Evolutionary conservation across 2,888 invertebrate genomes (phyloP).

Genomic region (Drosophila quasianomalipes): DNA sequence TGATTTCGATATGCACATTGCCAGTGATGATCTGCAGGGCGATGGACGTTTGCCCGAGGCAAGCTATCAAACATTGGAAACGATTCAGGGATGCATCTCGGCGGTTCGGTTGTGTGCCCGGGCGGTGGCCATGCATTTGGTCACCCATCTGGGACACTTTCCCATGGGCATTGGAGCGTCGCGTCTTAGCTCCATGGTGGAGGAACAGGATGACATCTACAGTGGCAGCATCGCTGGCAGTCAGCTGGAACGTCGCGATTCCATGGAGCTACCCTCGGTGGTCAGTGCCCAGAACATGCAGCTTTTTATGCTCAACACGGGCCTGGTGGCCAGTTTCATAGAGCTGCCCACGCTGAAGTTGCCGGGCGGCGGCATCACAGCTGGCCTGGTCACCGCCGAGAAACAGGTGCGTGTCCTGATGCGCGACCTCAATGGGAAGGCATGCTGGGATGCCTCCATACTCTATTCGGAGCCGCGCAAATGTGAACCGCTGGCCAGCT

Average conservation of each 20-base stretch:
- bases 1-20: constrained; percentile 85
- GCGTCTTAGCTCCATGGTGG: constrained; percentile 94
- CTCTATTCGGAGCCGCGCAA: constrained; percentile 91
- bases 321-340: constrained; percentile 94
- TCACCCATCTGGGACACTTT: constrained; percentile 97
- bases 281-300: constrained; percentile 93
- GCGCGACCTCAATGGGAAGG: constrained; percentile 96
- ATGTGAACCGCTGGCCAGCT: constrained; percentile 32
- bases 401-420: constrained; percentile 94
- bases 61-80: constrained; percentile 84
- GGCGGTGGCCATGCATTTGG: constrained; percentile 91
- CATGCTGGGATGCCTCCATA: constrained; percentile 98
- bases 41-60: constrained; percentile 82
- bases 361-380: constrained; percentile 91
- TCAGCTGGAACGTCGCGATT: constrained; percentile 79
- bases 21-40: constrained; percentile 82
- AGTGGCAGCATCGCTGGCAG: constrained; percentile 39
- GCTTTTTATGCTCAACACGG: constrained; percentile 93
- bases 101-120: constrained; percentile 88
- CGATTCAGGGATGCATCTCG: constrained; percentile 86
- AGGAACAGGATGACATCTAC: constrained; percentile 94
- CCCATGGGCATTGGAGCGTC: constrained; percentile 96
- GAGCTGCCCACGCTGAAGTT: constrained; percentile 94
- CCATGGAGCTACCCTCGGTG: constrained; percentile 91
- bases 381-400: constrained; percentile 92